Conservation (phyloP, 2,113 vertebrate genomes). For the Melanerpes aurifrons region DNA sequence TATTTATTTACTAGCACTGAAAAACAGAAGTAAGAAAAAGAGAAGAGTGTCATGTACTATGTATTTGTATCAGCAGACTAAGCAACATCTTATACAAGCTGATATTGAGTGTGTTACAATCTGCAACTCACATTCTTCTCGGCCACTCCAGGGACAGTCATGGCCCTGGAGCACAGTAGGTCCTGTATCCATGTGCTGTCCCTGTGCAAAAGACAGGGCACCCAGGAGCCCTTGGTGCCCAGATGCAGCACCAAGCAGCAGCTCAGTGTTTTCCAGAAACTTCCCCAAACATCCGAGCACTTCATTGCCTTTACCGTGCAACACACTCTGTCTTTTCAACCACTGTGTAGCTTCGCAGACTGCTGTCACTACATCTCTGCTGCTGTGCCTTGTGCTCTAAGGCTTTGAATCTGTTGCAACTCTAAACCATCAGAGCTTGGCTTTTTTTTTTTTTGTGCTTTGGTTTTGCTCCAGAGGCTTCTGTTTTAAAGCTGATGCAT, state of each 20-base stretch:
- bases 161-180: accelerated
- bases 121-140: not conserved
- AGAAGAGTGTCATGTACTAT: not conserved
- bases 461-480: not conserved
- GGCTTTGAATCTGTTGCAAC: not conserved
- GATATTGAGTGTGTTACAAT: accelerated
- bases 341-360: not conserved
- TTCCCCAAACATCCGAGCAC: not conserved
- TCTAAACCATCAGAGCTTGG: not conserved
- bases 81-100: not conserved
- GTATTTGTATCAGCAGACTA: not conserved
- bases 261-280: not conserved
- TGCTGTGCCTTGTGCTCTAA: not conserved
- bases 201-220: accelerated
- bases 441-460: not conserved
- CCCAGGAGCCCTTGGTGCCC: not conserved
- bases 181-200: not conserved
- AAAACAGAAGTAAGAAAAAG: not conserved
- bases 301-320: not conserved
- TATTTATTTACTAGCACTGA: not conserved
- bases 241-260: not conserved
- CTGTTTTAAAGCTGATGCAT: not conserved
- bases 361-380: not conserved
- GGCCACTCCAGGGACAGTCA: not conserved
- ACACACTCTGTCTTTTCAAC: not conserved